A percentile compares a stretch with the other conserved stretches of the same genome.
phyloP scores from a whole-genome alignment of 2,888 invertebrate species.

The Osmoderma eremita region DNA sequence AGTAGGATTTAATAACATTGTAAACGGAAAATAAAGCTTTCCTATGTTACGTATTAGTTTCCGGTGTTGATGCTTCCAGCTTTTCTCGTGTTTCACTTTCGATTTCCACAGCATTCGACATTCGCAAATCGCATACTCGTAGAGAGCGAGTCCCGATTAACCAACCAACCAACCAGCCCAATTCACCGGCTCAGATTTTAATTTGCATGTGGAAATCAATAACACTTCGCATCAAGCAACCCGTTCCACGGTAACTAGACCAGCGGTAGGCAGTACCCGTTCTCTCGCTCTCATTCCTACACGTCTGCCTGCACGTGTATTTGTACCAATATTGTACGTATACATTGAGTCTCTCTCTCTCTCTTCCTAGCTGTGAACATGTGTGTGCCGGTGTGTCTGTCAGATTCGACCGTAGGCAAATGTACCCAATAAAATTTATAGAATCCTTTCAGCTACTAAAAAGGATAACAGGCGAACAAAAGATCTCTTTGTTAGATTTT shows the following conservation, averaged over 20 bases:
- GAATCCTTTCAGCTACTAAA: constrained; percentile 36
- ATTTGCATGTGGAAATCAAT: constrained; percentile 38
- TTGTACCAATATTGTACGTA: too few relatives aligned
- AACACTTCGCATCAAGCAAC: constrained; percentile 26
- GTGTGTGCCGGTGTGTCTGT: not conserved
- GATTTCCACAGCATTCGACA: not conserved
- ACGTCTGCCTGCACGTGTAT: not conserved
- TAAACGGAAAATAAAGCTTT: too few relatives aligned
- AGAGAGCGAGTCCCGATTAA: not conserved
- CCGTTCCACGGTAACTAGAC: constrained; percentile 11
- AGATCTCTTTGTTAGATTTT: constrained; percentile 38
- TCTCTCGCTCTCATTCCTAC: constrained; percentile 4
- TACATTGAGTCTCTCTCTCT: too few relatives aligned
- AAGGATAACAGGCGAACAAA: constrained; percentile 36
- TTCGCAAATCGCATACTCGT: not conserved
- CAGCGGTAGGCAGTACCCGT: constrained; percentile 7
- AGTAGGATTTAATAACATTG: too few relatives aligned
- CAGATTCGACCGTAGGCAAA: constrained; percentile 19
- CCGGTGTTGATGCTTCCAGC: too few relatives aligned
- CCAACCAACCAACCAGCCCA: constrained; percentile 10
- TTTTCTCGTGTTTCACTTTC: not conserved
- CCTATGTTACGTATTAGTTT: too few relatives aligned
- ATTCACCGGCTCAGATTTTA: constrained; percentile 35
- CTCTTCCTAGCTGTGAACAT: not conserved
- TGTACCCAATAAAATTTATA: constrained; percentile 36